Evolutionary conservation across 2,113 vertebrate species (phyloP).

Genomic region (Lanius collurio): DNA sequence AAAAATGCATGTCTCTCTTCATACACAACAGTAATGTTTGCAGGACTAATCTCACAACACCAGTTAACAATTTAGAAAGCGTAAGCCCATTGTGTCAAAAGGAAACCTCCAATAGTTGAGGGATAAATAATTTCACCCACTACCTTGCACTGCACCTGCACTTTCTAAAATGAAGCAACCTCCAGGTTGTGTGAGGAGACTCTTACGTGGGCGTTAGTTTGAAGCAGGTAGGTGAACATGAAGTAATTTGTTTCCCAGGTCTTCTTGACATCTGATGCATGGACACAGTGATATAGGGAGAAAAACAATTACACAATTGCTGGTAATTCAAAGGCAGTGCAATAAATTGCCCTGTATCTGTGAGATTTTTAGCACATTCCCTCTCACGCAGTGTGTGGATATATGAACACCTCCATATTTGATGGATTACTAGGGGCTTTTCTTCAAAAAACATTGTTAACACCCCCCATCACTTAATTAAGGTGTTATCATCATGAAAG

Average conservation of each 20-base stretch:
- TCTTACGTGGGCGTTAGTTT: background rate
- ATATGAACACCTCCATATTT: background rate
- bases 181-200: background rate
- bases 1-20: background rate
- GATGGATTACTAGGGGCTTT: background rate
- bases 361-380: background rate
- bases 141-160: background rate
- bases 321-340: background rate
- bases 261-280: background rate
- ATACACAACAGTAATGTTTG: background rate
- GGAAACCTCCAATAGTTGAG: background rate
- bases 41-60: background rate
- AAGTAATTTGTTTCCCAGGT: background rate
- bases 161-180: background rate
- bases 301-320: background rate
- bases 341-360: background rate
- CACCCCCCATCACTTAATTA: background rate
- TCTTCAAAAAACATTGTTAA: background rate
- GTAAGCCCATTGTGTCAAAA: background rate
- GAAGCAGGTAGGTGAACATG: background rate
- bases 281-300: background rate
- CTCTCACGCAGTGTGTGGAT: fast-evolving
- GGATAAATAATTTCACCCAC: background rate
- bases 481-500: background rate
- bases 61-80: background rate